Evolutionary conservation across 2,888 invertebrate species (phyloP).

Genomic region (Drosophila subquinaria): DNA sequence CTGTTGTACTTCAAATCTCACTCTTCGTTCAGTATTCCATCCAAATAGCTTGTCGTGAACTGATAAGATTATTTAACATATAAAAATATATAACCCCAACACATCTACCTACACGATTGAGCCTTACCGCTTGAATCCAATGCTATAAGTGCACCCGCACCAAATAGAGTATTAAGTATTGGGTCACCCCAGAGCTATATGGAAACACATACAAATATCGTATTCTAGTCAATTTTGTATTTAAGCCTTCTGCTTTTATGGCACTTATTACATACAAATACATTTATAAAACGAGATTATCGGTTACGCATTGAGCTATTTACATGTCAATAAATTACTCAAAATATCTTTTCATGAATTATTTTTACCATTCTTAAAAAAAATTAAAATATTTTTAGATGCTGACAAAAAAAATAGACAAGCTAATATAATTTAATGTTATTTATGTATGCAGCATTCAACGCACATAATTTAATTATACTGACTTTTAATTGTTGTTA

Average conservation of each 20-base stretch:
- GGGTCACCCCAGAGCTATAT: slow-evolving; percentile 29
- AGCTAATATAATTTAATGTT: not conserved
- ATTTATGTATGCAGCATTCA: slow-evolving; percentile 1
- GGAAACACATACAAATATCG: slow-evolving; percentile 30
- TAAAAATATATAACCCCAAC: slow-evolving; percentile 62
- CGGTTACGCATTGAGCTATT: slow-evolving; percentile 25
- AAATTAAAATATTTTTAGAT: not conserved
- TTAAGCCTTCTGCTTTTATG: slow-evolving; percentile 70
- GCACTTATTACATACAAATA: slow-evolving; percentile 73
- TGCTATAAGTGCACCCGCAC: slow-evolving; percentile 54
- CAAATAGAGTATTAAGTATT: slow-evolving; percentile 56
- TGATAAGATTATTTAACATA: slow-evolving; percentile 69
- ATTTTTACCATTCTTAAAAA: not conserved
- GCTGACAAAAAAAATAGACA: not conserved
- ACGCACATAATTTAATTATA: slow-evolving; percentile 6
- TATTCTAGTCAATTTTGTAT: slow-evolving; percentile 57
- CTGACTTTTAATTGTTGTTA: slow-evolving; percentile 6
- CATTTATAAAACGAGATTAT: slow-evolving; percentile 81
- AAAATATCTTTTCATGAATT: slow-evolving; percentile 14
- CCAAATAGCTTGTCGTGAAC: slow-evolving; percentile 56
- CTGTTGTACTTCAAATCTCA: slow-evolving; percentile 53
- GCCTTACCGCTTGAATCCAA: slow-evolving; percentile 26
- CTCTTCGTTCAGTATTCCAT: slow-evolving; percentile 39
- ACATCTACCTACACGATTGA: slow-evolving; percentile 26
- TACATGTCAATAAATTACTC: slow-evolving; percentile 22